Evolutionary conservation across 2,113 vertebrate genomes (phyloP), one percentile per base, ranked within the genome.

Genomic region (Leuciscus idus): DNA sequence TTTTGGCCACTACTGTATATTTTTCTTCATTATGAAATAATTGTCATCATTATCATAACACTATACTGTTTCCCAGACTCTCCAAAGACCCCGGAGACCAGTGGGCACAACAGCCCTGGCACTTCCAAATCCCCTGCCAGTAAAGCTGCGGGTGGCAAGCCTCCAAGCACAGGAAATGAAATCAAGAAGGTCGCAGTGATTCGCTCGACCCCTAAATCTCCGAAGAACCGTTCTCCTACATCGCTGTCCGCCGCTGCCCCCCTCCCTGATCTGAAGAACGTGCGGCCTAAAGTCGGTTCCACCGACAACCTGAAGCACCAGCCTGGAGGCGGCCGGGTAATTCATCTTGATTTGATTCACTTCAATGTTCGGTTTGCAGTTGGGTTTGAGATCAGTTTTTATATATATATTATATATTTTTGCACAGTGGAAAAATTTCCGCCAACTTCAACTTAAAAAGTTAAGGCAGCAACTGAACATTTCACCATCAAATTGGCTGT

Each of bases 221-320:
- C 98, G 89, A 98, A 98, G 95, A 95, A 90, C 92, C 97, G 97
- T 74, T 93, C 96, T 0, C 93, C 97, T 0, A 95, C 95, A 0
- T 93, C 95, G 1, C 86, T 95, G 89, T 96, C 92, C 0, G 21
- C 87, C 17, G 92, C 94, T 0, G 93, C 92, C 0, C 96, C 97
- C 50, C 93, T 99, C 95, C 98, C 98, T 0, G 98, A 99, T 91
- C 95, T 99, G 90, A 99, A 98, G 92, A 96, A 96, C 0, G 92
- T 99, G 87, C 94, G 88, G 87, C 97, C 98, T 91, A 99, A 99
- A 95, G 96, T 99, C 0, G 97, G 98, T 87, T 99, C 98, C 72
- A 99, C 96, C 0, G 98, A 97, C 0, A 99, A 99, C 94, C 94
- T 99, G 70, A 99, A 98, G 80, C 96, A 99, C 92, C 98, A 99